Percentiles rank a stretch among this genome's conserved stretches.
These are phyloP conservation scores for Acronicta psi DNA, from an alignment of 2,888 invertebrate species.

Conservation along the genomic window DNA sequence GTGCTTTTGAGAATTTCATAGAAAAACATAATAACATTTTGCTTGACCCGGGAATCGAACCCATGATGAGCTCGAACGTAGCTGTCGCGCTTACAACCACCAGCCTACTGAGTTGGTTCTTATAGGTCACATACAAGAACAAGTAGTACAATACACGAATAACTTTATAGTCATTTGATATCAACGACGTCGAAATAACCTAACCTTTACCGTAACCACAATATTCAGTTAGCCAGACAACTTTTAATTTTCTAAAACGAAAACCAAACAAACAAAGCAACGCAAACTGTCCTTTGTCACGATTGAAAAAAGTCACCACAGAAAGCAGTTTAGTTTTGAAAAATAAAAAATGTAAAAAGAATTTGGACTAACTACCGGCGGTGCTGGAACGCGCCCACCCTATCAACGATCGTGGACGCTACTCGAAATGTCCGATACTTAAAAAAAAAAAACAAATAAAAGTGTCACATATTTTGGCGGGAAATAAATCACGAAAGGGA, in stretches of 20 bases:
- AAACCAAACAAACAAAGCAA: constrained; percentile 34
- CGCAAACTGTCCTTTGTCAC: constrained; percentile 74
- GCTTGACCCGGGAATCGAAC: too few species aligned
- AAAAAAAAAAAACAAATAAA: constrained; percentile 73
- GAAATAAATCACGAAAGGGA: constrained; percentile 86
- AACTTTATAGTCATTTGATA: too few species aligned
- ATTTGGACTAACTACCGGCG: constrained; percentile 85
- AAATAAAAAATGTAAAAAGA: constrained; percentile 73
- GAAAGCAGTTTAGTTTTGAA: constrained; percentile 75
- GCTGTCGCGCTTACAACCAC: too few species aligned
- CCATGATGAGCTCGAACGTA: too few species aligned
- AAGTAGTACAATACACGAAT: too few species aligned
- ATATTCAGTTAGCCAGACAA: constrained; percentile 25
- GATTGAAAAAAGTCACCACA: constrained; percentile 70
- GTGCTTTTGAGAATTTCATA: too few species aligned
- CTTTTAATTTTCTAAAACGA: constrained; percentile 38
- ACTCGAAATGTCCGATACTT: constrained; percentile 84
- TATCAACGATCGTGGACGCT: constrained; percentile 87
- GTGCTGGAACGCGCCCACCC: constrained; percentile 80
- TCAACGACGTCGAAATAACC: too few species aligned
- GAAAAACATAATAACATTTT: too few species aligned
- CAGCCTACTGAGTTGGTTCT: too few species aligned
- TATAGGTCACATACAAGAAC: too few species aligned
- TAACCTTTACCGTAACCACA: constrained; percentile 19
- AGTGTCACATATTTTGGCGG: constrained; percentile 86